Conservation (phyloP, 2,113 vertebrate genomes). For the Circaetus cinerascens region DNA sequence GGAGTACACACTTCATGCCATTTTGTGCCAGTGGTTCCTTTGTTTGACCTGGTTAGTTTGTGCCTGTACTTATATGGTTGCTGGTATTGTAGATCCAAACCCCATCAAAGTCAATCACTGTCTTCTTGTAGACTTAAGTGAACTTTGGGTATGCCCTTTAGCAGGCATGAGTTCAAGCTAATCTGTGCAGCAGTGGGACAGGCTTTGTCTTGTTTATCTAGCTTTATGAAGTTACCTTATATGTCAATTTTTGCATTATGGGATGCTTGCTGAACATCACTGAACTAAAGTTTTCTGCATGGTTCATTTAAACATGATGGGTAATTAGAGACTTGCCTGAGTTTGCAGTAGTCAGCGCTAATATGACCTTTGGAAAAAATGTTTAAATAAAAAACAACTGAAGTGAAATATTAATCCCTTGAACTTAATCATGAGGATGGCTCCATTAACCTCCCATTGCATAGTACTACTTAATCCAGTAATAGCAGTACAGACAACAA, state of each 20-base stretch:
- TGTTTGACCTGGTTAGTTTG: background rate
- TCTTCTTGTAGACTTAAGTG: background rate
- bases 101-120: background rate
- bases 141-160: background rate
- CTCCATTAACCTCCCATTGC: background rate
- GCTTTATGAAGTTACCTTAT: background rate
- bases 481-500: background rate
- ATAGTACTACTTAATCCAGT: background rate
- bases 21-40: background rate
- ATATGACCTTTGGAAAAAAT: background rate
- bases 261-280: background rate
- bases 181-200: background rate
- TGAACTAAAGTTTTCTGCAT: background rate
- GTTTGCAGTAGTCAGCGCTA: background rate
- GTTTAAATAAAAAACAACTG: conserved; percentile 20
- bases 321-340: background rate
- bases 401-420: conserved; percentile 47
- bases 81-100: background rate
- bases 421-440: conserved; percentile 18
- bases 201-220: background rate
- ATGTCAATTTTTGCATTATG: background rate
- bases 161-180: background rate
- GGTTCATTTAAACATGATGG: background rate
- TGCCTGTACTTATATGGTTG: background rate
- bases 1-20: background rate